Evolutionary conservation across 1,140 invertebrate genomes (phyloP).

Genomic region (Drosophila pseudoobscura): DNA sequence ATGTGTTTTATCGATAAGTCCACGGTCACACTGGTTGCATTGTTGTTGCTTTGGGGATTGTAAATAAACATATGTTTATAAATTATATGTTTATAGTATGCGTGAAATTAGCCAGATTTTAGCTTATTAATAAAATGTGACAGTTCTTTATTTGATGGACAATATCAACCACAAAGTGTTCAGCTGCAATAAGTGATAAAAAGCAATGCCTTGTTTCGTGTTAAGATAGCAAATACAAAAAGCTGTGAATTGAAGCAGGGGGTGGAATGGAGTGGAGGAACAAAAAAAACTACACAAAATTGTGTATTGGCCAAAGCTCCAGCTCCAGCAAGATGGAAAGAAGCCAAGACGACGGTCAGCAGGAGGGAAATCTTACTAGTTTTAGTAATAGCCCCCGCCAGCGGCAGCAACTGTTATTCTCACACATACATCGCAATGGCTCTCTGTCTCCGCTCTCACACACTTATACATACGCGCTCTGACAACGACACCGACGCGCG

Average conservation of each 20-base stretch:
- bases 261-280: slow-evolving; percentile 23
- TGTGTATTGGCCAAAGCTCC: slow-evolving; percentile 39
- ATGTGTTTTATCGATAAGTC: no score
- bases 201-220: background rate
- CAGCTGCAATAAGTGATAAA: slow-evolving; percentile 19
- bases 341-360: no score
- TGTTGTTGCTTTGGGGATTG: slow-evolving; percentile 7
- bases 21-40: no score
- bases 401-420: slow-evolving; percentile 17
- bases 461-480: slow-evolving; percentile 8
- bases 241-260: slow-evolving; percentile 1
- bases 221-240: background rate
- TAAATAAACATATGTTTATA: slow-evolving; percentile 39
- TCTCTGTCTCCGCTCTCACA: slow-evolving; percentile 9
- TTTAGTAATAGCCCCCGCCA: slow-evolving; percentile 5
- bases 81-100: background rate
- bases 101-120: background rate
- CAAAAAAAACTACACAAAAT: slow-evolving; percentile 11
- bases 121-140: slow-evolving; percentile 7
- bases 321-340: slow-evolving; percentile 4
- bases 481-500: slow-evolving; percentile 23
- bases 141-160: slow-evolving; percentile 18
- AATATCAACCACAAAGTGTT: slow-evolving; percentile 26
- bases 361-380: no score
- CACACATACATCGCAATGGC: slow-evolving; percentile 16